These are phyloP conservation scores for Lasioglossum vierecki DNA, from an alignment of 2,888 invertebrate species.

Conservation along the genomic window DNA sequence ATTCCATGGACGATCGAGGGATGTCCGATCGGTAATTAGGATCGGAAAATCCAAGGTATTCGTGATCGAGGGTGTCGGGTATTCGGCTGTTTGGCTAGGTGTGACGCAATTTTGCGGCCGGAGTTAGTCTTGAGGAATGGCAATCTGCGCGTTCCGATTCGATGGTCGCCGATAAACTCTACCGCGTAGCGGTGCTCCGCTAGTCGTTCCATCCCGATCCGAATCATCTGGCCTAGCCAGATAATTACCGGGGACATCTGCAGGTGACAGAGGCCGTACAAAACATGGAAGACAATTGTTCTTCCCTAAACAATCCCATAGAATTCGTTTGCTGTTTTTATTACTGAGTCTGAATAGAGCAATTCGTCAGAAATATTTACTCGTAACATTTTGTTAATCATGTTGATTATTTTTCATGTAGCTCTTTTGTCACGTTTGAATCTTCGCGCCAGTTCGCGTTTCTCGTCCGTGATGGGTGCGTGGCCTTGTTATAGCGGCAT, in stretches of 20 bases:
- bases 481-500: no score
- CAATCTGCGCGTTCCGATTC: constrained; percentile 49
- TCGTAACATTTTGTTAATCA: no score
- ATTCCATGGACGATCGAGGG: background rate
- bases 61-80: constrained; percentile 22
- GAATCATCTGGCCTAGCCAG: background rate
- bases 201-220: background rate
- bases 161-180: constrained; percentile 54
- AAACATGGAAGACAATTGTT: background rate
- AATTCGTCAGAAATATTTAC: no score
- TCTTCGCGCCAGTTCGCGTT: no score
- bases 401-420: no score
- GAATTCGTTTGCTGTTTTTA: background rate
- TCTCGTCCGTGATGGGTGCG: no score
- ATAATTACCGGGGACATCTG: background rate
- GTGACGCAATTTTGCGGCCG: constrained; percentile 62
- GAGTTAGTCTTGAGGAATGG: constrained; percentile 67
- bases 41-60: constrained; percentile 62
- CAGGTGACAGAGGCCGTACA: background rate
- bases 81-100: constrained; percentile 52
- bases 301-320: background rate
- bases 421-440: no score
- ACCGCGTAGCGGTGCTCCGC: background rate
- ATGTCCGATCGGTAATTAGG: constrained; percentile 57
- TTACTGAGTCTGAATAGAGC: no score